Base-by-base conservation (phyloP, 2,888 invertebrate species). In the Cremastinae sp. region DNA sequence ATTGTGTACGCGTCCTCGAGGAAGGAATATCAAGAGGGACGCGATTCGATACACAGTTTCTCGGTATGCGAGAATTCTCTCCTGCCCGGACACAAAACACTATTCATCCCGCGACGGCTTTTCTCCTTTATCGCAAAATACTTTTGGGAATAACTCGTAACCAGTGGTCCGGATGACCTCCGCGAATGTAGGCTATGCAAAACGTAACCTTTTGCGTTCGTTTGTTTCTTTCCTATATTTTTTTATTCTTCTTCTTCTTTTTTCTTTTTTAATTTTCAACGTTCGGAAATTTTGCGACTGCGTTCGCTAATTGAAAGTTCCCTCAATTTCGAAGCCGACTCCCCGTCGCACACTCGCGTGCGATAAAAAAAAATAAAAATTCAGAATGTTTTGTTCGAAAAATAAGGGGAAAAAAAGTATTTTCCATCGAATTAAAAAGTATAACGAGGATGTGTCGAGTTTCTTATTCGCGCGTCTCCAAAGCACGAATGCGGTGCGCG, bases 51-150 rank as follows among this genome's bases (percentile, higher is more conserved):
- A 68, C 47, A 65, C 49, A 59, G 69, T 59, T 64, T 38, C 70
- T 70, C 43, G 54, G 54, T 45, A 51, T 18, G 47, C 38, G 41
- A 16, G 64, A 49, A 74, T 66, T 66, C 72, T 59, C 41, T 20
- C 28, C 47, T 49, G 28, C 54, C 28, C 12, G 41, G 43, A 49
- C 49, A 73, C 73, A 72, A 70, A 73, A 73, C 73, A 54, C 68
- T 73, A 65, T 76, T 76, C 76, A 73, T 61, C 20, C 61, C 41
- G 43, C 53, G 22, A 51, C 36, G 43, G 74, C 62, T 64, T 68
- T 68, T 70, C 68, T 66, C 22, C 70, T 73, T 78, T 74, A 74
- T 78, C 78, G 74, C 41, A 61, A 66, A 71, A 78, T 78, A 71
- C 74, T 64, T 72, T 78, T 74, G 70, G 71, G 58, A 72, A 70